phyloP scores from a whole-genome alignment of 2,888 invertebrate genomes.

The Ormyrus pomaceus region DNA sequence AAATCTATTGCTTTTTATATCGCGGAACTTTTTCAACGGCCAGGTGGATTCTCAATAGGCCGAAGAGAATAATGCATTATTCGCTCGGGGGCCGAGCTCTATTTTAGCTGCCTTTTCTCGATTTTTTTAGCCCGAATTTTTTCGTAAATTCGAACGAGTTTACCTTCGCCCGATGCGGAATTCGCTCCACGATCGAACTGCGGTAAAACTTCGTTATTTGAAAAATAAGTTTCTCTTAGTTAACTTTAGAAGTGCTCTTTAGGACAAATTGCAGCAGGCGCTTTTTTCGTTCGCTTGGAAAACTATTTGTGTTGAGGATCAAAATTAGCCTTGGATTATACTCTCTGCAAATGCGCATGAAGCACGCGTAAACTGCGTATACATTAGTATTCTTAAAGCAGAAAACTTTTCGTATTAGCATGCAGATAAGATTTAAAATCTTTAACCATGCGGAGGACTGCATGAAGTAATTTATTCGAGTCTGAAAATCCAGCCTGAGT shows the following conservation, averaged over 20 bases:
- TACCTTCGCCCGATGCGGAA: neutral
- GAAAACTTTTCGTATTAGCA: no score
- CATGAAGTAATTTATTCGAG: conserved; percentile 7
- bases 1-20: conserved; percentile 42
- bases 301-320: no score
- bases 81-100: neutral
- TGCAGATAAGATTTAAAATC: neutral
- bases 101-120: neutral
- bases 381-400: no score
- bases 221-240: neutral
- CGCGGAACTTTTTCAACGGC: conserved; percentile 4
- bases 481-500: conserved; percentile 3
- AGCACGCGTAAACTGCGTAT: no score
- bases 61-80: neutral
- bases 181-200: neutral
- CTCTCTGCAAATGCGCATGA: no score
- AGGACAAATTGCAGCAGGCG: neutral
- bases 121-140: neutral
- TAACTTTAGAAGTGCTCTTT: neutral
- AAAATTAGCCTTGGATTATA: no score
- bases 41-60: conserved; percentile 10
- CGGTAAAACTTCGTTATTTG: neutral
- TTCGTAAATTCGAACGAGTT: neutral
- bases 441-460: neutral
- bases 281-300: no score